Evolutionary conservation across 2,888 invertebrate species (phyloP), one percentile per base, ranked within the genome.

Genomic region (Halictus ligatus): DNA sequence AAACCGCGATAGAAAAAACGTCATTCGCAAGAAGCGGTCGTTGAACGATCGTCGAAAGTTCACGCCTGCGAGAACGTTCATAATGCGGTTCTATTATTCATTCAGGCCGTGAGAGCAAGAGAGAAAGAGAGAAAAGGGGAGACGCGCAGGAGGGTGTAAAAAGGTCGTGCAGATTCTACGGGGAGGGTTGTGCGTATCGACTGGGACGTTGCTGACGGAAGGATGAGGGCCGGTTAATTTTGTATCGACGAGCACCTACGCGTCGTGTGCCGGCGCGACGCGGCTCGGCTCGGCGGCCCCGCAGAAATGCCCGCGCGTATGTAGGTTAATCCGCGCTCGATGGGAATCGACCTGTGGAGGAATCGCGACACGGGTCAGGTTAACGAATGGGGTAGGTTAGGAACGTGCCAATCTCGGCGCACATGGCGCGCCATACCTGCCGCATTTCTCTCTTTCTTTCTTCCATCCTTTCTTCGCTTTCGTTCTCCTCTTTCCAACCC

Each of bases 311-410:
- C 87, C 73, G 74, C 80, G 84, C 81, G 89, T 89, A 91, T 91
- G 88, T 91, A 90, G 91, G 91, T 91, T 91, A 91, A 91, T 91
- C 88, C 89, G 78, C 85, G 90, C 91, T 91, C 89, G 90, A 91
- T 89, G 87, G 81, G 87, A 90, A 91, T 91, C 91, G 91, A 91
- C 89, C 89, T 84, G 89, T 82, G 85, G 87, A 88, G 89, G 88
- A 88, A 87, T 86, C 88, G 89, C 88, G 87, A 84, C 87, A 86
- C 86, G 83, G 88, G 87, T 91, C 91, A 86, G 90, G 90, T 89
- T 90, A 90, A 90, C 90, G 91, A 90, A 91, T 91, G 83, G 88
- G 90, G 90, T 91, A 91, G 91, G 91, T 91, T 90, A 91, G 90
- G 88, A 78, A 78, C 84, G 84, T 85, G 87, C 75, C 81, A 88